A percentile compares a stretch with the other conserved stretches of the same genome.
Evolutionary conservation across 2,113 vertebrate species (phyloP).

Genomic region (Regulus satrapa): DNA sequence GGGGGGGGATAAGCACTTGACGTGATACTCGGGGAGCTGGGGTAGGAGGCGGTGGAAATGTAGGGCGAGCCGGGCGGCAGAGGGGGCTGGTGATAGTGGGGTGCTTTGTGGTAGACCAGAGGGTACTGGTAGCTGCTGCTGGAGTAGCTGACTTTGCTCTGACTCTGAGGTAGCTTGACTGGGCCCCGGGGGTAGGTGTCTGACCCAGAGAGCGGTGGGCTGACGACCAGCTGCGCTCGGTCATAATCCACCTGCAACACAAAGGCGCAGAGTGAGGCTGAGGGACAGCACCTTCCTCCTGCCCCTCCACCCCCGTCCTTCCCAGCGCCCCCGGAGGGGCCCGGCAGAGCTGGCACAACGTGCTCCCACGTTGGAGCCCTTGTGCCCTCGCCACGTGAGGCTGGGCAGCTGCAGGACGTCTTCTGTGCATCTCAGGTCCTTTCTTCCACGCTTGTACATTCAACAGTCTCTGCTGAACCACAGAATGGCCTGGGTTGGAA

Average conservation of each 20-base stretch:
- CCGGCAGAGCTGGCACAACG: rapidly evolving
- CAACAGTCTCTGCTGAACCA: not conserved
- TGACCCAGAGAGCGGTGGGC: conserved; percentile 82
- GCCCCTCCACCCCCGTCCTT: rapidly evolving
- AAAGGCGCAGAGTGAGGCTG: not conserved
- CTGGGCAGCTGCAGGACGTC: not conserved
- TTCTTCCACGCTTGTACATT: not conserved
- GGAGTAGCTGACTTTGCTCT: conserved; percentile 85
- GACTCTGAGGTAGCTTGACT: conserved; percentile 94
- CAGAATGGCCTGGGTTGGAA: not conserved
- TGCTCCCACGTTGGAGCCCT: rapidly evolving
- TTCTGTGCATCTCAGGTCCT: not conserved
- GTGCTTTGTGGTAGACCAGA: conserved; percentile 84
- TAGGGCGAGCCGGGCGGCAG: conserved; percentile 89
- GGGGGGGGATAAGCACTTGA: conserved; percentile 90
- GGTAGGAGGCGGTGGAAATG: conserved; percentile 89
- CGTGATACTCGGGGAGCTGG: conserved; percentile 88
- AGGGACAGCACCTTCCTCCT: not conserved
- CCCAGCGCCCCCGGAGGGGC: rapidly evolving
- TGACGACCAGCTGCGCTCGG: conserved; percentile 83
- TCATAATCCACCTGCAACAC: conserved; percentile 87
- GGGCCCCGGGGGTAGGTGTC: conserved; percentile 92
- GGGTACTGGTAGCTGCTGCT: conserved; percentile 86
- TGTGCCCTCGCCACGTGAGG: not conserved
- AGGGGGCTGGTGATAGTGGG: conserved; percentile 85